Conservation (phyloP, 1,140 invertebrate species). For the Polyergus mexicanus region DNA sequence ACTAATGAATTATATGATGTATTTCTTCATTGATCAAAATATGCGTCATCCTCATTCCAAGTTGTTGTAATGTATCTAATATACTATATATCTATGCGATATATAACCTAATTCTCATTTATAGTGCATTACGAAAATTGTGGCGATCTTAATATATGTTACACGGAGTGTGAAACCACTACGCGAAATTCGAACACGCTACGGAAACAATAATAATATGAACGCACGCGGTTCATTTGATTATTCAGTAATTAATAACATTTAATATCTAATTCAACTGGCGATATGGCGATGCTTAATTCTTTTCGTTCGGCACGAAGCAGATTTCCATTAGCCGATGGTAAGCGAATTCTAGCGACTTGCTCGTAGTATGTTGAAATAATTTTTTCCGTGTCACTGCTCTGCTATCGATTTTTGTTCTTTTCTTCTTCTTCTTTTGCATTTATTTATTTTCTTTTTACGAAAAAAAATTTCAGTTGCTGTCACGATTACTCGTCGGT, state of each 20-base stretch:
- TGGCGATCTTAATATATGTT: too few relatives aligned
- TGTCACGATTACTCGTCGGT: too few relatives aligned
- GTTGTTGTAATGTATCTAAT: too few relatives aligned
- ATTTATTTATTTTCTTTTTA: background rate
- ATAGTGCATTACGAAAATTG: too few relatives aligned
- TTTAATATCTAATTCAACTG: too few relatives aligned
- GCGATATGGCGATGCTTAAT: slow-evolving; percentile 68
- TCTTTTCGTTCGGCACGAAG: slow-evolving; percentile 54
- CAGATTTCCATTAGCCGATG: slow-evolving; percentile 51
- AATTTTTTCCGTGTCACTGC: background rate
- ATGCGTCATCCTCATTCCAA: too few relatives aligned
- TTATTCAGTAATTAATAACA: background rate
- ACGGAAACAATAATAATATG: background rate
- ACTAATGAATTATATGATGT: too few relatives aligned
- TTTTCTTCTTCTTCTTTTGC: background rate
- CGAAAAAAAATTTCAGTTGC: background rate
- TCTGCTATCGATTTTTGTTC: background rate
- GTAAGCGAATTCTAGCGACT: slow-evolving; percentile 65
- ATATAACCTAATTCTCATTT: too few relatives aligned
- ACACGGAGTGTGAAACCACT: too few relatives aligned
- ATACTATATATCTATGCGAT: too few relatives aligned
- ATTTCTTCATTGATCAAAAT: too few relatives aligned
- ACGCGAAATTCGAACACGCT: background rate
- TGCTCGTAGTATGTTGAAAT: background rate
- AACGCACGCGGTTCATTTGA: background rate